A percentile compares a stretch with the other conserved stretches of the same genome.
These are phyloP conservation scores for Monoplex corrugatus DNA, from an alignment of 2,888 invertebrate species.

Conservation along the genomic window DNA sequence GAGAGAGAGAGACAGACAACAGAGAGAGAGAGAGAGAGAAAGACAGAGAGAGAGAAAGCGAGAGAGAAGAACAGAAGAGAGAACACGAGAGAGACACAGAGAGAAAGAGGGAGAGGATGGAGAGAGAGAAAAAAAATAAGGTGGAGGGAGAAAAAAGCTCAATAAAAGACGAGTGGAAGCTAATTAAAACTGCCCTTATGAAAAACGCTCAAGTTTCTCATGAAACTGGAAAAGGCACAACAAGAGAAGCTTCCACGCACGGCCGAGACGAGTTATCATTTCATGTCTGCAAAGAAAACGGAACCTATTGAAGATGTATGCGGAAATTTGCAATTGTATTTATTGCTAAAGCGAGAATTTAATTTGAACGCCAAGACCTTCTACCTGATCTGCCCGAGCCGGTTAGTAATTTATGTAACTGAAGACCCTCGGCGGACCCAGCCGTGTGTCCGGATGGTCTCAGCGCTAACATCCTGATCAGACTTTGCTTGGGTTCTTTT, in stretches of 20 bases:
- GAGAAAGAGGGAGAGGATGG: neutral
- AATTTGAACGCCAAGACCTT: neutral
- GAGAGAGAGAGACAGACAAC: neutral
- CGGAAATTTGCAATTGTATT: constrained; percentile 29
- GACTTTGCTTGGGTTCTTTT: neutral
- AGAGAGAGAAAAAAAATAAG: neutral
- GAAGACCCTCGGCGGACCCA: neutral
- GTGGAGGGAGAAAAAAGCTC: too few relatives aligned
- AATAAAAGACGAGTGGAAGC: neutral
- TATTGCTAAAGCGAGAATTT: neutral
- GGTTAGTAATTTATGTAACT: neutral
- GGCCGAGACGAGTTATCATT: neutral
- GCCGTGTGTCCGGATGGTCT: neutral
- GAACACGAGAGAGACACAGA: neutral
- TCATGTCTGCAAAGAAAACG: neutral
- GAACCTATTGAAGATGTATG: neutral
- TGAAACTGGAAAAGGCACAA: neutral
- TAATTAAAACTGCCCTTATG: neutral
- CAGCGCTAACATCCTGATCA: neutral
- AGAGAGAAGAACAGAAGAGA: too few relatives aligned
- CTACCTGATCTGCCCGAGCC: neutral
- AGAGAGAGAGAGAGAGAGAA: neutral
- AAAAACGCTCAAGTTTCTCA: constrained; percentile 1
- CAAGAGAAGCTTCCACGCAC: neutral
- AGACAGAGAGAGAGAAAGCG: too few relatives aligned